Conservation (phyloP, 2,888 invertebrate species). For the Callinectes sapidus region DNA sequence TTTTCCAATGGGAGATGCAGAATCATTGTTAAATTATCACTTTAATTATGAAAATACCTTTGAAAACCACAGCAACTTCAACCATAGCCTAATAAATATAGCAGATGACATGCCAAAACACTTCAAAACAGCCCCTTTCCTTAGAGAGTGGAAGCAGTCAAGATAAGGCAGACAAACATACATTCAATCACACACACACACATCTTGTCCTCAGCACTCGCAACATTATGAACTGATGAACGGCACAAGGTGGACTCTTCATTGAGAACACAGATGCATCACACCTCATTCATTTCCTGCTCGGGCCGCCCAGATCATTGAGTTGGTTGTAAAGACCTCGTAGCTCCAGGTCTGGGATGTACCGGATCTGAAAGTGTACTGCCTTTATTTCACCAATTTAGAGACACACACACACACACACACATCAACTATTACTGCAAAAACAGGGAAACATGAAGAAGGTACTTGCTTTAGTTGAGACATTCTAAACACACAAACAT, state of each 20-base stretch:
- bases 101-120: no score
- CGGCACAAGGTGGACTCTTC: not conserved
- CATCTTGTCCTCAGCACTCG: not conserved
- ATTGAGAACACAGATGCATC: not conserved
- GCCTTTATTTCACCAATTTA: not conserved
- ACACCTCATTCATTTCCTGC: slow-evolving; percentile 39
- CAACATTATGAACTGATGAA: not conserved
- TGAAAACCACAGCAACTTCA: no score
- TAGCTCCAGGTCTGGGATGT: slow-evolving; percentile 90
- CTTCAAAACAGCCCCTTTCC: no score
- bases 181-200: not conserved
- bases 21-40: no score
- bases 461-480: no score
- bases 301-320: slow-evolving; percentile 76
- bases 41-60: no score
- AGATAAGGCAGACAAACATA: not conserved
- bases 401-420: no score
- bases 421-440: not conserved
- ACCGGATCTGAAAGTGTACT: slow-evolving; percentile 79
- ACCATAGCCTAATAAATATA: no score
- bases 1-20: no score
- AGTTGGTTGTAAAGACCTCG: slow-evolving; percentile 85
- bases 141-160: no score
- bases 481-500: no score
- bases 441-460: no score